Evolutionary conservation across 2,888 invertebrate genomes (phyloP).

Genomic region (Sinelater perroti): DNA sequence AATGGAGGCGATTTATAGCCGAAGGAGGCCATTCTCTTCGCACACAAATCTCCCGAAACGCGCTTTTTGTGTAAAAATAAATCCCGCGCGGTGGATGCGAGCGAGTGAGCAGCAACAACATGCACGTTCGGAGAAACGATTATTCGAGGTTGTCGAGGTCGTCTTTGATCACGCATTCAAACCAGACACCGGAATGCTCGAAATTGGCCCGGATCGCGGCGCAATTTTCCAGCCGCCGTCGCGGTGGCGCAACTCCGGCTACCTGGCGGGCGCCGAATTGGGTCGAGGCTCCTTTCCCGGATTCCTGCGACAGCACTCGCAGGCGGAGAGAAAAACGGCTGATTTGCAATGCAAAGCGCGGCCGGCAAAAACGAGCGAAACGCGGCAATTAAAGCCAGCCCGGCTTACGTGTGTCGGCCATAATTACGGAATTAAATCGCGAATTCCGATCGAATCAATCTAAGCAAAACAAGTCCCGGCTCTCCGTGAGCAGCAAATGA

Average conservation of each 20-base stretch:
- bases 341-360: constrained; percentile 19
- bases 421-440: constrained; percentile 57
- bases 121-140: constrained; percentile 40
- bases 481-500: constrained; percentile 55
- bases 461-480: constrained; percentile 53
- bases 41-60: constrained; percentile 31
- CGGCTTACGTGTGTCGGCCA: constrained; percentile 46
- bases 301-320: constrained; percentile 11
- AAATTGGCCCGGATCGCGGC: constrained; percentile 15
- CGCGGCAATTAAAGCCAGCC: constrained; percentile 51
- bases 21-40: constrained; percentile 18
- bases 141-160: constrained; percentile 35
- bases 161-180: constrained; percentile 38
- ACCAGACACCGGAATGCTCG: constrained; percentile 21
- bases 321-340: constrained; percentile 17
- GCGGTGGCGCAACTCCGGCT: too few relatives aligned
- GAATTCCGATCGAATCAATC: constrained; percentile 58
- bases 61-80: constrained; percentile 35
- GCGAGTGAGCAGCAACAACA: constrained; percentile 33
- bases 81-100: constrained; percentile 30
- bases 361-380: constrained; percentile 18
- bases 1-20: constrained; percentile 25
- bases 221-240: too few relatives aligned
- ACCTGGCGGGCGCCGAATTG: too few relatives aligned
- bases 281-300: constrained; percentile 3